These are phyloP conservation scores for Eilema griseolum DNA, from an alignment of 2,888 invertebrate genomes.

Conservation along the genomic window DNA sequence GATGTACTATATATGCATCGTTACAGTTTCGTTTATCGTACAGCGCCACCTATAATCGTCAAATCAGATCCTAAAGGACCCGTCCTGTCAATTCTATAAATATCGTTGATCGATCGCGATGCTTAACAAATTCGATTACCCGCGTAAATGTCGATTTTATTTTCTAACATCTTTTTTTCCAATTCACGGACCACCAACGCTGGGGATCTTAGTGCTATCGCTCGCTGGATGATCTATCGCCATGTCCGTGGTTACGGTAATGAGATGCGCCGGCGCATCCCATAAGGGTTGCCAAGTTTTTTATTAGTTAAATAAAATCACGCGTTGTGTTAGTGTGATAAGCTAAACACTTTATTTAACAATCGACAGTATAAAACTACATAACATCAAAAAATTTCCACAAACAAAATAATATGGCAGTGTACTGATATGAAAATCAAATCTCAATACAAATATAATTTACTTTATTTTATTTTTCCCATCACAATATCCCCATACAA, in stretches of 20 bases:
- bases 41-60: slow-evolving; percentile 18
- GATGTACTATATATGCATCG: neutral
- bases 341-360: neutral
- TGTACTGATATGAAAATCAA: neutral
- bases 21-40: neutral
- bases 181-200: slow-evolving; percentile 76
- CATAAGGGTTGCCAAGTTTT: slow-evolving; percentile 45
- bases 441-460: neutral
- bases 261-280: slow-evolving; percentile 73
- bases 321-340: no score
- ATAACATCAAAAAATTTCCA: no score
- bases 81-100: slow-evolving; percentile 24
- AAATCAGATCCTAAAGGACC: slow-evolving; percentile 26
- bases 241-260: slow-evolving; percentile 62
- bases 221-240: slow-evolving; percentile 80
- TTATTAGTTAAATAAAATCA: neutral
- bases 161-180: slow-evolving; percentile 64
- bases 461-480: neutral
- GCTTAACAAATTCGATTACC: slow-evolving; percentile 65
- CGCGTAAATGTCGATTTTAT: slow-evolving; percentile 72
- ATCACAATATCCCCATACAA: neutral
- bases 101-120: slow-evolving; percentile 47
- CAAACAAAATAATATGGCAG: no score
- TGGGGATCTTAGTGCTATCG: slow-evolving; percentile 79
- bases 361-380: no score